phyloP scores from a whole-genome alignment of 1,140 invertebrate genomes.

The Homalodisca vitripennis region DNA sequence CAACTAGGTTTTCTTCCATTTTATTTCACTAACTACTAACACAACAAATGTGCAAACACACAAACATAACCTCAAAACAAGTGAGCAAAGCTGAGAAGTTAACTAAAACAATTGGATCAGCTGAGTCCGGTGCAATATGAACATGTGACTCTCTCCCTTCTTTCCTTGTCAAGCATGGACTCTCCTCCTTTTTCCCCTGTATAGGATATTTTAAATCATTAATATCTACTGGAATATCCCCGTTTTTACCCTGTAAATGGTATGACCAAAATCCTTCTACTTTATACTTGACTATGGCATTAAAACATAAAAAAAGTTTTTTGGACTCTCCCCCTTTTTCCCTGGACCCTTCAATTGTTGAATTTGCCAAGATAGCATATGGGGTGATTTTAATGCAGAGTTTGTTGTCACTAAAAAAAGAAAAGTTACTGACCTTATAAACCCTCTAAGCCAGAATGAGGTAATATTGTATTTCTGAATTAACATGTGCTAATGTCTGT shows the following conservation, averaged over 20 bases:
- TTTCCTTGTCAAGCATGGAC: background rate
- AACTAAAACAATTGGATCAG: background rate
- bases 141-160: background rate
- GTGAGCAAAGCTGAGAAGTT: background rate
- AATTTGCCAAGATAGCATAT: too few species aligned
- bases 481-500: too few species aligned
- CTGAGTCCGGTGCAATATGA: background rate
- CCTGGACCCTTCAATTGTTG: background rate
- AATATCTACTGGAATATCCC: background rate
- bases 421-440: too few species aligned
- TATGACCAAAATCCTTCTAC: background rate
- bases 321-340: background rate
- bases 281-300: background rate
- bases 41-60: background rate
- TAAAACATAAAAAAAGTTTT: background rate
- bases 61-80: background rate
- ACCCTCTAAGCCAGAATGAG: too few species aligned
- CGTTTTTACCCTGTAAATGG: background rate
- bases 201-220: background rate
- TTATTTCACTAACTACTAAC: background rate
- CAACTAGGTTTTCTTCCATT: background rate
- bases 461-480: too few species aligned
- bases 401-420: too few species aligned
- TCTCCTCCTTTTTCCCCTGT: background rate
- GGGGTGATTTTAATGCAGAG: too few species aligned